phyloP scores from a whole-genome alignment of 1,140 invertebrate genomes.

The Lucilia sericata region DNA sequence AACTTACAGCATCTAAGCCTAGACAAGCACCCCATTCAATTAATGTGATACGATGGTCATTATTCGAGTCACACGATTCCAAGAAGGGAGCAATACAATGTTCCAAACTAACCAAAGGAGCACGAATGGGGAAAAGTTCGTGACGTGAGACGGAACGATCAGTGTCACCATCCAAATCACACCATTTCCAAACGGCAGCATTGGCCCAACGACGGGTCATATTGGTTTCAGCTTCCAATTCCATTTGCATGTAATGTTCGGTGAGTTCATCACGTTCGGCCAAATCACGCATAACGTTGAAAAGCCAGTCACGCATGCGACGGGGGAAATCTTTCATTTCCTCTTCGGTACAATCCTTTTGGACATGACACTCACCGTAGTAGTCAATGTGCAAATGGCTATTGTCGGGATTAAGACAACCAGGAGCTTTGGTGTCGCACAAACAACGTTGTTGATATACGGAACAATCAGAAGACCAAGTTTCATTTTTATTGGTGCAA shows the following conservation, averaged over 20 bases:
- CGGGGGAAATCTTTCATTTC: slow-evolving; percentile 93
- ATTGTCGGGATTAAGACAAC: slow-evolving; percentile 80
- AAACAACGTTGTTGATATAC: slow-evolving; percentile 91
- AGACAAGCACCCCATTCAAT: slow-evolving; percentile 93
- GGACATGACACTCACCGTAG: slow-evolving; percentile 85
- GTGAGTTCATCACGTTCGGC: slow-evolving; percentile 89
- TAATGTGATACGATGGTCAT: slow-evolving; percentile 90
- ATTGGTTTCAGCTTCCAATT: slow-evolving; percentile 88
- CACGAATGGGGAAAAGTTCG: slow-evolving; percentile 94
- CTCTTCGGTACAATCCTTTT: slow-evolving; percentile 80
- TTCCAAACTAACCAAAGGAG: slow-evolving; percentile 91
- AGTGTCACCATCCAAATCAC: slow-evolving; percentile 90
- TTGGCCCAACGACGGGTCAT: slow-evolving; percentile 87
- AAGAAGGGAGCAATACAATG: slow-evolving; percentile 96
- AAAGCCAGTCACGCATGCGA: slow-evolving; percentile 96
- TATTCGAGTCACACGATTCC: slow-evolving; percentile 86
- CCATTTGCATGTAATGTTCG: slow-evolving; percentile 86
- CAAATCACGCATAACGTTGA: slow-evolving; percentile 95
- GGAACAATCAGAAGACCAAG: slow-evolving; percentile 92
- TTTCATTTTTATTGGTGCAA: slow-evolving; percentile 94
- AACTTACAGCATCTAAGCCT: slow-evolving; percentile 79
- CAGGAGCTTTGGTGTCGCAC: slow-evolving; percentile 81
- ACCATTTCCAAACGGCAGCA: slow-evolving; percentile 97
- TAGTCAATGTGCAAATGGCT: slow-evolving; percentile 94
- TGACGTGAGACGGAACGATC: slow-evolving; percentile 88